These are phyloP conservation scores for Montipora cactus DNA, from an alignment of 64 coral and sea anemone genomes.

Conservation along the genomic window DNA sequence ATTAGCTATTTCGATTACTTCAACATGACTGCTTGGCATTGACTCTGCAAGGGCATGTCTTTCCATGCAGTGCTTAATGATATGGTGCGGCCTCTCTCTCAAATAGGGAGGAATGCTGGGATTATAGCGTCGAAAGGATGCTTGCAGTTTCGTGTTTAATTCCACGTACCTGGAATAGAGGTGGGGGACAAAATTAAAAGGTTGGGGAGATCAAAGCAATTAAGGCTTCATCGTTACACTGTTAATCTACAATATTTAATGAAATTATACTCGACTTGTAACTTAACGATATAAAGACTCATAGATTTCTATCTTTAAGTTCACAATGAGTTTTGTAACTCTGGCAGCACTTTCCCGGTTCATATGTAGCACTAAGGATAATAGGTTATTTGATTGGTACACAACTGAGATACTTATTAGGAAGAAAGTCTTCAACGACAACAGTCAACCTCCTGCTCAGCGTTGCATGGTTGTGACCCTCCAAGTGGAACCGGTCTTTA, in stretches of 20 bases:
- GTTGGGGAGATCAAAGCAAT: no score
- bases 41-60: conserved; percentile 7
- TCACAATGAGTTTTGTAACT: not conserved
- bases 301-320: no score
- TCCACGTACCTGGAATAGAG: conserved; percentile 56
- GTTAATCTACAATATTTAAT: not conserved
- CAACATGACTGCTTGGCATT: conserved; percentile 14
- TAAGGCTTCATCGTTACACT: no score
- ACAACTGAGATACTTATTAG: conserved; percentile 49
- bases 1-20: not conserved
- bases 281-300: no score
- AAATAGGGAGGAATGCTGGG: conserved; percentile 23
- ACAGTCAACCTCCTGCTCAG: conserved; percentile 48
- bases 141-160: conserved; percentile 57
- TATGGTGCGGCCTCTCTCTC: conserved; percentile 29
- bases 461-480: conserved; percentile 1
- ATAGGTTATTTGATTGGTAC: no score
- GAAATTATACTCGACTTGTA: not conserved
- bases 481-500: not conserved
- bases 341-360: not conserved
- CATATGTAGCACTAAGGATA: no score
- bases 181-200: not conserved
- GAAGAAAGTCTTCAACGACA: conserved; percentile 58
- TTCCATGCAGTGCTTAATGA: conserved; percentile 63
- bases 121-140: conserved; percentile 36